A percentile compares a stretch with the other conserved stretches of the same genome.
phyloP scores from a whole-genome alignment of 1,140 invertebrate genomes.

The Drosophila jambulina region DNA sequence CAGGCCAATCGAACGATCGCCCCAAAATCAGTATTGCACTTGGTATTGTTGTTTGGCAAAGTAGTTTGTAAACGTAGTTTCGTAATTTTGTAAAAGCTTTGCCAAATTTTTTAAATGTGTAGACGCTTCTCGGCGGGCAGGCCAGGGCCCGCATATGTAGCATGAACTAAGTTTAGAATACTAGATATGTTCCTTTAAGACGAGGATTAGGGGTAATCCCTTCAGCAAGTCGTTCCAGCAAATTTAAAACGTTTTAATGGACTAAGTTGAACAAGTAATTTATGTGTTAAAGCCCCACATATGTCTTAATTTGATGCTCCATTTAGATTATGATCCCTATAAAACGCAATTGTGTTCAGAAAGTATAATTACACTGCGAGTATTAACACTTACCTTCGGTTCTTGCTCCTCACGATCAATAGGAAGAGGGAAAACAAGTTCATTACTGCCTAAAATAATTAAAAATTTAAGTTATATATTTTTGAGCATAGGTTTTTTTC shows the following conservation, averaged over 20 bases:
- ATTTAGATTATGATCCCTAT: slow-evolving; percentile 35
- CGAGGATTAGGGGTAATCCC: slow-evolving; percentile 39
- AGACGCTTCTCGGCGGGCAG: slow-evolving; percentile 56
- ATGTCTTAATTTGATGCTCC: slow-evolving; percentile 29
- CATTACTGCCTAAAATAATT: slow-evolving; percentile 63
- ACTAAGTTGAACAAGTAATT: slow-evolving; percentile 73
- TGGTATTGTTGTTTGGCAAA: slow-evolving; percentile 49
- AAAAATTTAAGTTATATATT: slow-evolving; percentile 23
- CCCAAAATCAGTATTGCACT: slow-evolving; percentile 49
- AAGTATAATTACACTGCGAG: slow-evolving; percentile 25
- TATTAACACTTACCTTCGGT: slow-evolving; percentile 25
- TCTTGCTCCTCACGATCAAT: slow-evolving; percentile 3
- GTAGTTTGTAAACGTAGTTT: slow-evolving; percentile 79
- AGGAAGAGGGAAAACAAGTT: slow-evolving; percentile 11
- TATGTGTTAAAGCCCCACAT: slow-evolving; percentile 50
- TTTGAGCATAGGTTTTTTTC: slow-evolving; percentile 29
- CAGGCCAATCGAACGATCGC: slow-evolving; percentile 44
- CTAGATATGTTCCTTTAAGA: slow-evolving; percentile 44
- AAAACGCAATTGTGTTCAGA: slow-evolving; percentile 62
- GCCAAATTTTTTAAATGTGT: slow-evolving; percentile 65
- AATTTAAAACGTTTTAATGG: slow-evolving; percentile 71
- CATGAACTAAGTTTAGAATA: slow-evolving; percentile 45
- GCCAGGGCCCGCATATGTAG: slow-evolving; percentile 28
- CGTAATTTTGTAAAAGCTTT: slow-evolving; percentile 82
- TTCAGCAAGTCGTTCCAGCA: slow-evolving; percentile 43